These are phyloP conservation scores for Himalopsyche kuldschensis DNA, from an alignment of 2,888 invertebrate genomes.

Conservation along the genomic window DNA sequence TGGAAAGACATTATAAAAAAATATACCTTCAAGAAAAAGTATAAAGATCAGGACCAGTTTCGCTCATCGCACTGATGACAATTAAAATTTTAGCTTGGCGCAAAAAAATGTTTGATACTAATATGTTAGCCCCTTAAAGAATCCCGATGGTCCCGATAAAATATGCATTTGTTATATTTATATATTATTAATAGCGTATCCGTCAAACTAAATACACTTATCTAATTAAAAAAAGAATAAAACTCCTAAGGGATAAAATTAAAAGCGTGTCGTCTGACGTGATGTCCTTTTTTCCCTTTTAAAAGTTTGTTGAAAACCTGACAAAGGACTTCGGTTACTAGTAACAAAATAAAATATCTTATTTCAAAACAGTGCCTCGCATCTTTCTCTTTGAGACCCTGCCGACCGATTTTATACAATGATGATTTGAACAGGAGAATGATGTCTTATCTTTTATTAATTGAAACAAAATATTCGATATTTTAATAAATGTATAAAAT, in stretches of 20 bases:
- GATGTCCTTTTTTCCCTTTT: constrained; percentile 17
- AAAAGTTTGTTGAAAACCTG: constrained; percentile 26
- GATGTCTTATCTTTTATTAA: no score
- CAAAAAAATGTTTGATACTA: no score
- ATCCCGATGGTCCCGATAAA: no score
- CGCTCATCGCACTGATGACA: no score
- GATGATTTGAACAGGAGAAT: no score
- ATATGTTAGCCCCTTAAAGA: no score
- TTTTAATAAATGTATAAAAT: no score
- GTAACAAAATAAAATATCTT: constrained; percentile 40
- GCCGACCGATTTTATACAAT: not conserved
- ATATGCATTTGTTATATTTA: not conserved
- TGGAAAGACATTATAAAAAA: no score
- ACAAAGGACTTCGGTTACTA: constrained; percentile 36
- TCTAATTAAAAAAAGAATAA: constrained; percentile 1
- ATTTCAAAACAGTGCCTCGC: constrained; percentile 31
- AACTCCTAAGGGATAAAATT: constrained; percentile 26
- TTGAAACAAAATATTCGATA: no score
- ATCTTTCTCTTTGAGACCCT: not conserved
- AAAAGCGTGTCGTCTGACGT: constrained; percentile 35
- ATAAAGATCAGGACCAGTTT: no score
- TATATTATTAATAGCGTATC: not conserved
- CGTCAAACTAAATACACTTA: not conserved
- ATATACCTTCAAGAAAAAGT: no score
- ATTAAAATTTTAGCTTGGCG: no score